A percentile compares a stretch with the other conserved stretches of the same genome.
These are phyloP conservation scores for Trypoxylon attenuatum DNA, from an alignment of 2,888 invertebrate species.

Conservation along the genomic window DNA sequence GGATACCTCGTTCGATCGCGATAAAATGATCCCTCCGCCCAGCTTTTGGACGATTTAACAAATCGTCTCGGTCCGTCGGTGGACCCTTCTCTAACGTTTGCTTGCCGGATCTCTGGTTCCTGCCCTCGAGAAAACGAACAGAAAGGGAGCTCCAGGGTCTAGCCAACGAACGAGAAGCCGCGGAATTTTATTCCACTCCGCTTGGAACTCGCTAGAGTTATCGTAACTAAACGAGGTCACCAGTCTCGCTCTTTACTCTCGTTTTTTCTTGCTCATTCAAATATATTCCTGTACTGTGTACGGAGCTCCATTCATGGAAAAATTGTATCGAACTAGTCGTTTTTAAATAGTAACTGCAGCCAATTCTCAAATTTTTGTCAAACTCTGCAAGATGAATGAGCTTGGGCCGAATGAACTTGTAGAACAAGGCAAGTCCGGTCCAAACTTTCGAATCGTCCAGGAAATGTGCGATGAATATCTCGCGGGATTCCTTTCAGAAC, in stretches of 20 bases:
- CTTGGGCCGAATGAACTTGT: no score
- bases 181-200: background rate
- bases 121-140: constrained; percentile 12
- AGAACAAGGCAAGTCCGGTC: no score
- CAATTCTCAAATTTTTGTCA: no score
- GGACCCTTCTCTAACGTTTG: constrained; percentile 11
- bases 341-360: no score
- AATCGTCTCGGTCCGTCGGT: constrained; percentile 33
- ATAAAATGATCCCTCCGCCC: constrained; percentile 57
- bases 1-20: constrained; percentile 64
- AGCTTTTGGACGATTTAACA: constrained; percentile 48
- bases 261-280: background rate
- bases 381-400: no score
- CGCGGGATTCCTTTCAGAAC: background rate
- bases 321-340: background rate
- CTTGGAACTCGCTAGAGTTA: background rate
- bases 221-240: background rate
- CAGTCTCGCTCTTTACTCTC: background rate
- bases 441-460: no score
- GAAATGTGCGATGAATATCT: no score
- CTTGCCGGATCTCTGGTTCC: constrained; percentile 23
- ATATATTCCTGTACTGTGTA: background rate
- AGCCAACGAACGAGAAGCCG: no score
- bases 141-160: background rate
- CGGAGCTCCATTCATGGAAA: background rate